These are phyloP conservation scores for Micoletzkya japonica DNA, from an alignment of 2,888 invertebrate genomes.

Conservation along the genomic window DNA sequence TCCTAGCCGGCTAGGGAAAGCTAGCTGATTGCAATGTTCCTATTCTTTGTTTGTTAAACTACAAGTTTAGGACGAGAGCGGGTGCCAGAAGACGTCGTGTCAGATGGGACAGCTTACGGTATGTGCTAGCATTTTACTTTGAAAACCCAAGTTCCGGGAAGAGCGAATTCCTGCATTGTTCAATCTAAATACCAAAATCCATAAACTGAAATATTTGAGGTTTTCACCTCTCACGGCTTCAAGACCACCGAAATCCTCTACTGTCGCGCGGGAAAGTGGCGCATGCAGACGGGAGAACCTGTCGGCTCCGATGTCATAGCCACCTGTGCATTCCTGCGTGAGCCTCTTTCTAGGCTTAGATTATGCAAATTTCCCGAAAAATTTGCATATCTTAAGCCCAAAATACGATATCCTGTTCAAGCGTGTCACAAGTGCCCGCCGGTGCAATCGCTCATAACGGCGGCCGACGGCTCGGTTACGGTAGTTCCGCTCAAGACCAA, in stretches of 20 bases:
- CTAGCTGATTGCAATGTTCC: neutral
- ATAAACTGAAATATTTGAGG: conserved; percentile 2
- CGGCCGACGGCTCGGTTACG: neutral
- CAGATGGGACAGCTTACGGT: conserved; percentile 26
- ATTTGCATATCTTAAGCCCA: neutral
- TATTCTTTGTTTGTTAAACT: neutral
- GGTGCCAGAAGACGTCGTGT: conserved; percentile 19
- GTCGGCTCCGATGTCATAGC: conserved; percentile 16
- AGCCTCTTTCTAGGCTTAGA: neutral
- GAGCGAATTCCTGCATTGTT: no score
- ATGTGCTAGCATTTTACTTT: neutral
- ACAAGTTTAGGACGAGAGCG: neutral
- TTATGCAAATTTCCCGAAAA: neutral
- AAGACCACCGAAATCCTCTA: conserved; percentile 9
- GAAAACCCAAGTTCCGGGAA: no score
- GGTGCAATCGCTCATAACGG: conserved; percentile 3
- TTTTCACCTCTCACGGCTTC: conserved; percentile 18
- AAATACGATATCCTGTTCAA: neutral
- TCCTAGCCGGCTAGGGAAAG: neutral
- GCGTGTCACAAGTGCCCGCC: conserved; percentile 13
- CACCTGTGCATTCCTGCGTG: conserved; percentile 19
- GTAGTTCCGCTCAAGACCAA: neutral
- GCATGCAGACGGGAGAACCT: conserved; percentile 4
- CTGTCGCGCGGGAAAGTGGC: conserved; percentile 17
- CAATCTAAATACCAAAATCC: neutral